These are phyloP conservation scores for Gnatocerus cornutus DNA, from an alignment of 2,888 invertebrate genomes.

Conservation along the genomic window DNA sequence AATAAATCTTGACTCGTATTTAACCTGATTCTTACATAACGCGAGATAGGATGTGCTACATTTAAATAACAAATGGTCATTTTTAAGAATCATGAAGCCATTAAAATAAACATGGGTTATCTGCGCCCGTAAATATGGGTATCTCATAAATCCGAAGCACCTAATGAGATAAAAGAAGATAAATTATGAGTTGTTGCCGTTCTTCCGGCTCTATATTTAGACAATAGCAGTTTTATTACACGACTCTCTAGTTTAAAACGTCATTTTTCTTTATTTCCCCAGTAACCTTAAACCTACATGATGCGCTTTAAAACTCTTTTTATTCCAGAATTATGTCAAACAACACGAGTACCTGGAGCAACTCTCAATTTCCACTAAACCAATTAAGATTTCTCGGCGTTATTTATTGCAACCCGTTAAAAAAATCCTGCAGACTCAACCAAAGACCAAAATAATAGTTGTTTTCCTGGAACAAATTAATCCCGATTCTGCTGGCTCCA, in stretches of 20 bases:
- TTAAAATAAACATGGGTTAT: conserved; percentile 14
- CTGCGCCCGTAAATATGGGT: conserved; percentile 2
- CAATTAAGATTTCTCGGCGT: too few species aligned
- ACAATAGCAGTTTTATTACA: background rate
- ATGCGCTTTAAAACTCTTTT: background rate
- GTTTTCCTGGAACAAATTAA: conserved; percentile 16
- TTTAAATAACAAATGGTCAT: conserved; percentile 51
- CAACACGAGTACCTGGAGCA: too few species aligned
- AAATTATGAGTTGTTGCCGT: conserved; percentile 4
- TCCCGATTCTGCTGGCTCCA: conserved; percentile 6
- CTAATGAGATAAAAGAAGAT: conserved; percentile 8
- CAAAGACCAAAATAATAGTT: background rate
- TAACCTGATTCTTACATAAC: conserved; percentile 50
- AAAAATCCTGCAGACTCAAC: background rate
- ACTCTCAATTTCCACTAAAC: too few species aligned
- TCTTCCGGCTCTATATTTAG: background rate
- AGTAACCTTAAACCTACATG: background rate
- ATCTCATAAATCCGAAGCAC: conserved; percentile 1
- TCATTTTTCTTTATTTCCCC: background rate
- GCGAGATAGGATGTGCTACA: conserved; percentile 44
- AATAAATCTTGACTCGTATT: conserved; percentile 59
- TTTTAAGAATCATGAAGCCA: conserved; percentile 34
- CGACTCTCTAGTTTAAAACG: background rate
- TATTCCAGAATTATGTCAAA: background rate
- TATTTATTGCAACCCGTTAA: too few species aligned